Evolutionary conservation across 2,113 vertebrate genomes (phyloP).

Genomic region (Engraulis encrasicolus): DNA sequence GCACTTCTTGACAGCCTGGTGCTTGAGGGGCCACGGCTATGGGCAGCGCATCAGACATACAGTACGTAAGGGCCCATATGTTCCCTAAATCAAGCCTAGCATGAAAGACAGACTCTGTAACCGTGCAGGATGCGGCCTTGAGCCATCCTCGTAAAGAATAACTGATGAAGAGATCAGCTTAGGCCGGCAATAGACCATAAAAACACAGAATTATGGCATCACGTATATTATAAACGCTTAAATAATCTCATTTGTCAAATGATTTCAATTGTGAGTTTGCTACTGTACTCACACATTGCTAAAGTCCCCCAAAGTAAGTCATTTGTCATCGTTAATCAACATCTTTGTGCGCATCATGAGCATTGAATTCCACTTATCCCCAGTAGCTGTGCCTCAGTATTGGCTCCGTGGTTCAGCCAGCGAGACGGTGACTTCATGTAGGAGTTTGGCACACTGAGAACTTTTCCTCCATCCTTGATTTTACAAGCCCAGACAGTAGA

Average conservation of each 20-base stretch:
- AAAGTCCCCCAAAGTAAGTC: background rate
- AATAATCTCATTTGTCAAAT: background rate
- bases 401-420: background rate
- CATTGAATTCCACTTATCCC: background rate
- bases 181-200: background rate
- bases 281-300: background rate
- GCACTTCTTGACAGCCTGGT: too few species aligned
- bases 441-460: background rate
- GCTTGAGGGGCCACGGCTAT: too few species aligned
- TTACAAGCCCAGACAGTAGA: background rate
- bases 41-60: background rate
- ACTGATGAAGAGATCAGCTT: slow-evolving; percentile 10
- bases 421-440: background rate
- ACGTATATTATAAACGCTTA: background rate
- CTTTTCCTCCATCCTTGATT: background rate
- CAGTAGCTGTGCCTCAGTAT: background rate
- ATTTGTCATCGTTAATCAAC: background rate
- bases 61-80: too few species aligned
- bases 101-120: background rate
- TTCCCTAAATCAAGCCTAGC: slow-evolving; percentile 2
- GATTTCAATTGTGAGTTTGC: background rate
- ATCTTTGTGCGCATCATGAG: background rate
- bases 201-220: background rate
- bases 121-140: background rate
- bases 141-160: background rate